Evolutionary conservation across 1,140 invertebrate genomes (phyloP), one percentile per base, ranked within the genome.

Genomic region (Pomacea maculata): DNA sequence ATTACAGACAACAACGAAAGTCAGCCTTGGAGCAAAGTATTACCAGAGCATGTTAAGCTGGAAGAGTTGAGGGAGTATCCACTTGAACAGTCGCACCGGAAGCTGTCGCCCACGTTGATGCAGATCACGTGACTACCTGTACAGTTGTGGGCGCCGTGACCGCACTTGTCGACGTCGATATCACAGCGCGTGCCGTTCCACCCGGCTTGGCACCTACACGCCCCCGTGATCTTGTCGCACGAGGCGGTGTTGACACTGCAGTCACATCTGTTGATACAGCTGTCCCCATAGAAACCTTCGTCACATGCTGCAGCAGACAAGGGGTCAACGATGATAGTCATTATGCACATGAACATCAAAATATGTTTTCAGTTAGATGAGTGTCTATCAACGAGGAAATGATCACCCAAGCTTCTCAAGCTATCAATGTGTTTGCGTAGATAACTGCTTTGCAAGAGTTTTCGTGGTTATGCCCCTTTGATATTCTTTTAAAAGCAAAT

Each of bases 21-120:
- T 7, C 57, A 34, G 17, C 4, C 10, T 52, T 52, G 17, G 17
- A 34, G 34, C 14, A 8, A 61, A 25, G 14, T 21, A 10, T 79
- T 19, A 79, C 68, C 45, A 6, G 25, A 45, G 61, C 81, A 75
- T n/a, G 54, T 52, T 10, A 4, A 17, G 29, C 0, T 72, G 75
- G 65, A 45, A 25, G 63, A 14, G 45, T 73, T 25, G 3, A 57
- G 61, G 17, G 1, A 52, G 76, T 75, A 83, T 4, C 81, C 81
- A 9, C 17, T 17, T 10, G 78, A 55, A 75, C 83, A 84, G 11
- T 61, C 63, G 80, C 97, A 98, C 19, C 91, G 92, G 88, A 94
- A 97, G 19, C 94, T 94, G 15, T 97, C 96, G 21, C 94, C 93
- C 57, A 92, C 92, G 89, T 98, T 98, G 1, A 93, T 92, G 87